These are phyloP conservation scores for Cantharis rustica DNA, from an alignment of 2,888 invertebrate species.

Conservation along the genomic window DNA sequence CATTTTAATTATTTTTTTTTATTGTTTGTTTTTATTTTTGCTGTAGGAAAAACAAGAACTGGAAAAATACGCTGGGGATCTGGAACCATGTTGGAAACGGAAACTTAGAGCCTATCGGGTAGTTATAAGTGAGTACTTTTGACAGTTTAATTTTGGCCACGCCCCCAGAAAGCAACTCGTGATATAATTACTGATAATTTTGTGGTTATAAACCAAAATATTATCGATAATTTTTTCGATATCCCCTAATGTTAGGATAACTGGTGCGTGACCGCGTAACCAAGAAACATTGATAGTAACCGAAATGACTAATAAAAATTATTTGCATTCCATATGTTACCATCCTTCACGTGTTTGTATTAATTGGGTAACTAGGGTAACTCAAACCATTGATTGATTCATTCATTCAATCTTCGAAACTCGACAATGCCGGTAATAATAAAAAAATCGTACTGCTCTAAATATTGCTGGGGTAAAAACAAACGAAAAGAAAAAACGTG, in stretches of 20 bases:
- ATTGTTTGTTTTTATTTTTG: neutral
- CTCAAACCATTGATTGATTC: neutral
- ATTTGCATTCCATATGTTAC: neutral
- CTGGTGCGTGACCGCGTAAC: neutral
- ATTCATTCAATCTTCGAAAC: neutral
- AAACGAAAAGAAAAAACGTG: neutral
- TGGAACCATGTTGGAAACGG: conserved; percentile 61
- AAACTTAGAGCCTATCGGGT: conserved; percentile 69
- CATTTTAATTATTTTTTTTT: neutral
- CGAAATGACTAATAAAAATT: neutral
- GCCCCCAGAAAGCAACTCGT: no score
- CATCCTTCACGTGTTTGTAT: neutral
- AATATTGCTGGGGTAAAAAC: neutral
- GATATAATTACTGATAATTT: no score
- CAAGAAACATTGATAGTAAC: neutral
- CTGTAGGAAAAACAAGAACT: conserved; percentile 59
- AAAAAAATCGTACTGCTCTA: neutral
- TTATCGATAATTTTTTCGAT: no score
- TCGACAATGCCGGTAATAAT: neutral
- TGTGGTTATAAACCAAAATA: no score
- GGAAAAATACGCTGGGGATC: conserved; percentile 58
- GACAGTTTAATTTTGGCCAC: neutral
- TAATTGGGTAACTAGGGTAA: neutral
- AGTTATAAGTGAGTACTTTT: conserved; percentile 63
- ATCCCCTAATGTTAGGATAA: neutral